These are phyloP conservation scores for cat (Felis catus) DNA, from an alignment of 2,113 vertebrate genomes.

Conservation along the genomic window DNA sequence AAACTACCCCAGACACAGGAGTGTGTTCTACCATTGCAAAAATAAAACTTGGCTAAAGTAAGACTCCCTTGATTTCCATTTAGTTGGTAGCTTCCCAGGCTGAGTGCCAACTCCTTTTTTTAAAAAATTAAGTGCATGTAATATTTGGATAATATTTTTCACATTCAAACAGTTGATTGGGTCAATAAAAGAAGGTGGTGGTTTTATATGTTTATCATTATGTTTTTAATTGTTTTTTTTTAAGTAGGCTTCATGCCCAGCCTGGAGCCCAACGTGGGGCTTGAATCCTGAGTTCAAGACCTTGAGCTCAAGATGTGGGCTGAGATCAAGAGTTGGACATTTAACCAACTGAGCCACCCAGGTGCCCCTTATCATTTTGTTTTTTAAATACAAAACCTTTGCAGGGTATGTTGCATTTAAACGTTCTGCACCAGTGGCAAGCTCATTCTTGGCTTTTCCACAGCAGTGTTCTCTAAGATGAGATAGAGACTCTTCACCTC, in stretches of 20 bases:
- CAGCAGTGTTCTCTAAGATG: background rate
- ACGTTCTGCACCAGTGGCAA: background rate
- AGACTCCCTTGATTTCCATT: background rate
- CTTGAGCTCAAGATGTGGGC: too few relatives aligned
- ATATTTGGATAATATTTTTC: slow-evolving; percentile 20
- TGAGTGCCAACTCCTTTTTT: background rate
- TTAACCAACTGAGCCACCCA: too few relatives aligned
- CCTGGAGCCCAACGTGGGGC: too few relatives aligned
- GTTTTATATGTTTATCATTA: background rate
- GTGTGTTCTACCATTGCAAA: background rate
- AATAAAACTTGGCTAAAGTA: background rate
- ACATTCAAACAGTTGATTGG: background rate
- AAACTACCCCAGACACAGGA: background rate
- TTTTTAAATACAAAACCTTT: background rate
- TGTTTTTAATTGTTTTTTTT: background rate
- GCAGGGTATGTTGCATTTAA: background rate
- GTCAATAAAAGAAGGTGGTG: background rate
- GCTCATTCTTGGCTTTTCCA: background rate
- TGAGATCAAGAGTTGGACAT: too few relatives aligned
- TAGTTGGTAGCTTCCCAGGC: background rate
- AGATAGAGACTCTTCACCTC: background rate
- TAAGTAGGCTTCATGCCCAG: too few relatives aligned
- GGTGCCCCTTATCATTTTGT: too few relatives aligned
- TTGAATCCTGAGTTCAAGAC: too few relatives aligned
- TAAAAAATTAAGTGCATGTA: background rate